These are phyloP conservation scores for Folsomia candida DNA, from an alignment of 2,888 invertebrate genomes.

Conservation along the genomic window DNA sequence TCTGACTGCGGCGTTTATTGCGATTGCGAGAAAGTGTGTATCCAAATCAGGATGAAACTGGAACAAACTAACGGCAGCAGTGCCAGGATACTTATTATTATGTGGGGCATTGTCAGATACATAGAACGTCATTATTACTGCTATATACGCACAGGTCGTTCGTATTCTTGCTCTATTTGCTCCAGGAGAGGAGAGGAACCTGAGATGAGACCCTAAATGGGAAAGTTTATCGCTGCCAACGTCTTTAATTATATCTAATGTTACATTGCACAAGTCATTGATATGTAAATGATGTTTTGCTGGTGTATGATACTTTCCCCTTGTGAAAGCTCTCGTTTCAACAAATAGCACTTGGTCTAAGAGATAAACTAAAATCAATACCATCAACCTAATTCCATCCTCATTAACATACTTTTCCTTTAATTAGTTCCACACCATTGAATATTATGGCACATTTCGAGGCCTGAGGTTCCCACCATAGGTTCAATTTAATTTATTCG, in stretches of 20 bases:
- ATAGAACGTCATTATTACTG: not conserved
- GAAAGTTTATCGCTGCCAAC: not conserved
- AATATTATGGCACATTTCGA: no score
- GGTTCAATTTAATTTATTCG: no score
- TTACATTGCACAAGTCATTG: not conserved
- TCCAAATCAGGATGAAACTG: no score
- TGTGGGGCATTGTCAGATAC: not conserved
- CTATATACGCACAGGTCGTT: not conserved
- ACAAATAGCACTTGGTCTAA: not conserved
- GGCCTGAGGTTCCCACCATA: no score
- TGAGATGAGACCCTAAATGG: not conserved
- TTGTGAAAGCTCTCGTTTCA: not conserved
- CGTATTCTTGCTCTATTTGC: not conserved
- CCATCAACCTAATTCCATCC: not conserved
- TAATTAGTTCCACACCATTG: slow-evolving; percentile 3
- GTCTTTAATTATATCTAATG: not conserved
- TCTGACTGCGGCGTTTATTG: not conserved
- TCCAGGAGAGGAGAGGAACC: not conserved
- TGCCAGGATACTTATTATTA: no score
- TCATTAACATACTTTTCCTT: slow-evolving; percentile 3
- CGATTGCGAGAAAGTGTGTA: no score
- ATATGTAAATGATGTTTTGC: slow-evolving; percentile 4
- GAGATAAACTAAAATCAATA: slow-evolving; percentile 8
- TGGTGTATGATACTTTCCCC: not conserved
- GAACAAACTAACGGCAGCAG: no score